Conservation (phyloP, 2,797 vertebrate genomes). For the Staurois parvus region DNA sequence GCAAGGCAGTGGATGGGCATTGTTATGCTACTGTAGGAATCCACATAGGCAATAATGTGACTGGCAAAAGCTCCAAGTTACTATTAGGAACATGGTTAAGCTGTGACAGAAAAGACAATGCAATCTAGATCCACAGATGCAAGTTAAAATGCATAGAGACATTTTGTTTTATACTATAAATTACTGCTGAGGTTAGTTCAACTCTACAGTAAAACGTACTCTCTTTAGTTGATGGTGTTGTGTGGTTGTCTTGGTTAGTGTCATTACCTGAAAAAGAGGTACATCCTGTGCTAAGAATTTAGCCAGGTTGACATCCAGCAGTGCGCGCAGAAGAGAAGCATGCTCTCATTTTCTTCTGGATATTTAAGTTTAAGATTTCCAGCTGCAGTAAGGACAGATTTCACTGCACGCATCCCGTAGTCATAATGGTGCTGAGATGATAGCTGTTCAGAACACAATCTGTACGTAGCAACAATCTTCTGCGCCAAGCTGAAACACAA, state of each 20-base stretch:
- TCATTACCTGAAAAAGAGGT: constrained; percentile 88
- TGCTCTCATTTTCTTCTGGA: constrained; percentile 84
- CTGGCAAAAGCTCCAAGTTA: too few species aligned
- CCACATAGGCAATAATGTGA: too few species aligned
- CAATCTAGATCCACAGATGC: too few species aligned
- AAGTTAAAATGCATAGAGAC: too few species aligned
- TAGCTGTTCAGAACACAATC: constrained; percentile 91
- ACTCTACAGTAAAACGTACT: background rate
- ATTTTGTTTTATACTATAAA: too few species aligned
- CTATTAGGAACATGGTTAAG: too few species aligned
- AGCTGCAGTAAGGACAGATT: constrained; percentile 93
- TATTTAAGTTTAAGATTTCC: constrained; percentile 93
- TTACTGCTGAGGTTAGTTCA: background rate
- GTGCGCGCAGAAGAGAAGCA: constrained; percentile 87
- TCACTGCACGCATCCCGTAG: constrained; percentile 94
- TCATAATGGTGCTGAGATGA: constrained; percentile 95
- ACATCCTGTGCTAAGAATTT: constrained; percentile 95
- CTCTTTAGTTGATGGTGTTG: background rate
- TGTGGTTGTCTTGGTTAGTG: background rate
- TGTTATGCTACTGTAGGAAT: too few species aligned
- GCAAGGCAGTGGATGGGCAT: too few species aligned
- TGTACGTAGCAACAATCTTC: constrained; percentile 96
- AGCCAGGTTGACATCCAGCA: constrained; percentile 94
- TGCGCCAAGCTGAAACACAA: constrained; percentile 81
- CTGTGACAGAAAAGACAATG: too few species aligned